phyloP scores from a whole-genome alignment of 64 coral and sea anemone species.

The Montipora cactus region DNA sequence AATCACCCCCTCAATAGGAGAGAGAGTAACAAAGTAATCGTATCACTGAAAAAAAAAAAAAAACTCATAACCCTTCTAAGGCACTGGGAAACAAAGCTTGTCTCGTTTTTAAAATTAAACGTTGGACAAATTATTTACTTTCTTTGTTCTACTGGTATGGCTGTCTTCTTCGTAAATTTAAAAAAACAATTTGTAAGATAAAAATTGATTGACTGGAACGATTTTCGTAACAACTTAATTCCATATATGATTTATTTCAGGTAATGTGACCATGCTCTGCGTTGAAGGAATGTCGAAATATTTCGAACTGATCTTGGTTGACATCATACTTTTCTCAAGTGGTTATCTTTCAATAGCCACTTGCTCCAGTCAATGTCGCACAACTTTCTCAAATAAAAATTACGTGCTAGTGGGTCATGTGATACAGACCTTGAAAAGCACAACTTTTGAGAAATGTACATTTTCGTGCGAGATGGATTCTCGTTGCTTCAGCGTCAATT shows the following conservation, averaged over 20 bases:
- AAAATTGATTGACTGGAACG: background rate
- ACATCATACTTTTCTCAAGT: background rate
- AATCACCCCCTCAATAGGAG: no score
- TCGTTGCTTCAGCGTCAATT: constrained; percentile 34
- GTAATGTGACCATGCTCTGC: background rate
- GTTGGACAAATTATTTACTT: no score
- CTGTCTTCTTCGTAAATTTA: no score
- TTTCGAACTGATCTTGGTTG: background rate
- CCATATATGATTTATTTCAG: background rate
- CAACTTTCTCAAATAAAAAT: background rate
- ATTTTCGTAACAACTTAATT: background rate
- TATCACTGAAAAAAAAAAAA: no score
- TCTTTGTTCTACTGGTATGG: no score
- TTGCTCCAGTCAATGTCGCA: background rate
- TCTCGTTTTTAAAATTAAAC: no score
- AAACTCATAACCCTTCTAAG: no score
- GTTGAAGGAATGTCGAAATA: background rate
- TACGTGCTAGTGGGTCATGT: constrained; percentile 13
- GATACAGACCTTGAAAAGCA: constrained; percentile 3
- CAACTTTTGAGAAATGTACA: constrained; percentile 25
- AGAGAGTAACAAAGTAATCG: no score
- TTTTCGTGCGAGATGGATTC: constrained; percentile 34
- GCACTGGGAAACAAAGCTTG: no score
- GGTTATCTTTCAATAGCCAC: background rate
- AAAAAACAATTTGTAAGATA: no score